Evolutionary conservation across 2,888 invertebrate species (phyloP), one percentile per base, ranked within the genome.

Genomic region (Protonemura montana): DNA sequence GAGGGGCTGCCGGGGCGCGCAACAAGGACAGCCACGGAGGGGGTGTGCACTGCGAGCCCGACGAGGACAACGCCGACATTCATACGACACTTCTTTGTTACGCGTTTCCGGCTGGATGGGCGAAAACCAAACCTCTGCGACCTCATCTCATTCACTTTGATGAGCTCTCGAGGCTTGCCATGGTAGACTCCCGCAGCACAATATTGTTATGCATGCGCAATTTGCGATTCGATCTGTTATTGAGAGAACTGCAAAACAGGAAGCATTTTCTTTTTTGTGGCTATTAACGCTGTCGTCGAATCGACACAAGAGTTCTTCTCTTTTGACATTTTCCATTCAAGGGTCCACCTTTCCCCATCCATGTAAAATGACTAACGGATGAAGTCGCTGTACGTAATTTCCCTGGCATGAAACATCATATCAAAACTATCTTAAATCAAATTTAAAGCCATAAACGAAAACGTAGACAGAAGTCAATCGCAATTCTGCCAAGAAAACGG

Each of bases 101-200:
- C 28, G 81, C 29, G 86, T 84, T 87, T 87, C 87, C 87, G 87
- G 87, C 86, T 77, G 83, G 87, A 80, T 76, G 85, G 80, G 86
- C 77, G 77, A 81, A 86, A 86, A 85, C 87, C 85, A 85, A 86
- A 85, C 86, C 86, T 76, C 84, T 85, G 82, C 87, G 86, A 25
- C 83, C 87, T 76, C 86, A 27, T 30, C 29, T 29, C 28, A 30
- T 81, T 81, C 81, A 28, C 10, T 16, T 35, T 81, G 81, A 81
- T 81, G 28, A 59, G 59, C 59, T 10, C 35, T 35, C 10, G 35
- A 35, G 10, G 3, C 35, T 35, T 6, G 35, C 35, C 35, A n/a
- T n/a, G n/a, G n/a, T n/a, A 35, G 35, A 3, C 35, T 35, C 35
- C 59, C 16, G 59, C 59, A 21, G 59, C 59, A 59, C 59, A 21